Conservation (phyloP, 2,113 vertebrate genomes). For the Upupa epops region DNA sequence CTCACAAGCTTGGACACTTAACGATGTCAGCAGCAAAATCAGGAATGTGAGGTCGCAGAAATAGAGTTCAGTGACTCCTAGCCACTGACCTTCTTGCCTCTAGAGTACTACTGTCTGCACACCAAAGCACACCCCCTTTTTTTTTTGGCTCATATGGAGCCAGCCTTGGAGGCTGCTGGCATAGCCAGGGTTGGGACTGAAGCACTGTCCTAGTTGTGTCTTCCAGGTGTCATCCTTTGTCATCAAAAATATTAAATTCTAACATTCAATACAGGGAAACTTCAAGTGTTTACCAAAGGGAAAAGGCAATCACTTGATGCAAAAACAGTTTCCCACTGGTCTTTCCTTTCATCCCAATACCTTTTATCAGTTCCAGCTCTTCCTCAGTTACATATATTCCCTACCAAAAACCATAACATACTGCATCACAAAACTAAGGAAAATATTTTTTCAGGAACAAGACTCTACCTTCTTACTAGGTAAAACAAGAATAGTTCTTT, state of each 20-base stretch:
- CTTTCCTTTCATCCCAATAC: not conserved
- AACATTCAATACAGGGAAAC: not conserved
- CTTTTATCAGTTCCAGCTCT: not conserved
- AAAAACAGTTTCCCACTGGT: not conserved
- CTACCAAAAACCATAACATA: not conserved
- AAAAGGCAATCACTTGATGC: not conserved
- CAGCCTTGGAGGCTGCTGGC: not conserved
- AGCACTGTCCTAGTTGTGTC: not conserved
- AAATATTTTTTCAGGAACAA: not conserved
- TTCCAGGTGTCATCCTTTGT: not conserved
- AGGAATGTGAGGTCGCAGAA: not conserved
- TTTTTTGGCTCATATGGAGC: not conserved
- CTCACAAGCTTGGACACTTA: not conserved
- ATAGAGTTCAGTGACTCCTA: not conserved
- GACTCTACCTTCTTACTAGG: not conserved
- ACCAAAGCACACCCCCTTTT: not conserved
- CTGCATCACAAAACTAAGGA: not conserved
- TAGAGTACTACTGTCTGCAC: not conserved
- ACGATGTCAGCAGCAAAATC: not conserved
- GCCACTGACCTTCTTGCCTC: not conserved
- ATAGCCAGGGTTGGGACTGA: not conserved
- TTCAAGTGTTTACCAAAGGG: not conserved
- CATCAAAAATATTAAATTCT: not conserved
- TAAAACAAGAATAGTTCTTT: not conserved
- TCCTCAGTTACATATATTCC: not conserved